phyloP scores from a whole-genome alignment of 2,797 vertebrate genomes.

The Borostomias antarcticus region DNA sequence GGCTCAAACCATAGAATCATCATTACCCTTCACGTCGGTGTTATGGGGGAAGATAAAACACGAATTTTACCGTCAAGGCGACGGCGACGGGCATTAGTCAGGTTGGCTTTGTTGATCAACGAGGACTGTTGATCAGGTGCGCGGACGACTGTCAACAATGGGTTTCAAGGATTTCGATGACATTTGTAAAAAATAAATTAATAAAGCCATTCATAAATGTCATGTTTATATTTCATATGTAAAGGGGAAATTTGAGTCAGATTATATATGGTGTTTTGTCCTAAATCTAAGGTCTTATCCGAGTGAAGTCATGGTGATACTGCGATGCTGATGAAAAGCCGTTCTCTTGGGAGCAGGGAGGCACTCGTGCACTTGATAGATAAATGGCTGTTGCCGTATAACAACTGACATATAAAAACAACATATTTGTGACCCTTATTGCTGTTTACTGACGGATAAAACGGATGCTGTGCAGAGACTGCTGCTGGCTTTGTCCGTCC shows the following conservation, averaged over 20 bases:
- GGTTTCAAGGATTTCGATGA: not conserved
- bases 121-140: constrained; percentile 1
- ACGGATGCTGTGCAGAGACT: not conserved
- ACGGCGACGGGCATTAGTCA: not conserved
- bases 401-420: not conserved
- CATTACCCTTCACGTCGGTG: constrained; percentile 33
- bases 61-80: not conserved
- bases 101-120: not conserved
- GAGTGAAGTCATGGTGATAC: not conserved
- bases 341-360: not conserved
- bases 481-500: constrained; percentile 6
- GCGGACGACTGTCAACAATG: not conserved
- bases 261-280: not conserved
- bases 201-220: no score
- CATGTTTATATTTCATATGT: no score
- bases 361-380: not conserved
- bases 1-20: constrained; percentile 28
- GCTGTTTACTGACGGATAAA: not conserved
- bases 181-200: no score
- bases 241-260: not conserved
- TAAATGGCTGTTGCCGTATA: not conserved
- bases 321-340: not conserved
- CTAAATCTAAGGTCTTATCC: not conserved
- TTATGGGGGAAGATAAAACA: constrained; percentile 30
- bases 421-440: not conserved